phyloP scores from a whole-genome alignment of 1,140 invertebrate genomes.

The Amphibalanus amphitrite region DNA sequence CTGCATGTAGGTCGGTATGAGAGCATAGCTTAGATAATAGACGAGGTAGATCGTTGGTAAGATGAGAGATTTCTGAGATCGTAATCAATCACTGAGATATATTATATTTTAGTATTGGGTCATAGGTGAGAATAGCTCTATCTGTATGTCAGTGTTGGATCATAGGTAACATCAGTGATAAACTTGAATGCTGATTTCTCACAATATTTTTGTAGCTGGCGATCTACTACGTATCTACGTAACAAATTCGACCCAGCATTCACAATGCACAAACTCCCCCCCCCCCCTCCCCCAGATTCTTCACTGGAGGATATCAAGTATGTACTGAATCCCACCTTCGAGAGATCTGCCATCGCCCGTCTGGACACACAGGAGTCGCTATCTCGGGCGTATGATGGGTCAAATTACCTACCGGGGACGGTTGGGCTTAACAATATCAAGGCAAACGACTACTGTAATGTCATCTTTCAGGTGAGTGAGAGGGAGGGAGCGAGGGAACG shows the following conservation, averaged over 20 bases:
- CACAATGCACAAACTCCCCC: no score
- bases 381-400: constrained; percentile 89
- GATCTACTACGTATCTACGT: no score
- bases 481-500: no score
- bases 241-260: no score
- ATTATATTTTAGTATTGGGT: background rate
- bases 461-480: constrained; percentile 67
- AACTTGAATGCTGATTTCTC: no score
- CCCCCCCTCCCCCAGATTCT: constrained; percentile 46
- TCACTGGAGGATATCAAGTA: constrained; percentile 98
- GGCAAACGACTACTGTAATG: constrained; percentile 98
- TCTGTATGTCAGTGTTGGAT: no score
- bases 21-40: background rate
- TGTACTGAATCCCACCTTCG: constrained; percentile 95
- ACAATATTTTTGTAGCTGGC: no score
- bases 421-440: constrained; percentile 98
- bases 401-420: constrained; percentile 88
- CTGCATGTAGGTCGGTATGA: background rate
- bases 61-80: background rate
- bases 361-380: constrained; percentile 70
- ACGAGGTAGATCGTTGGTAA: background rate
- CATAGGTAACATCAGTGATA: no score
- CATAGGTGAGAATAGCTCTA: background rate
- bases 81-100: background rate
- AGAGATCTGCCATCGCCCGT: constrained; percentile 52